phyloP scores from a whole-genome alignment of 2,888 invertebrate species.

The Drosophila rubida region DNA sequence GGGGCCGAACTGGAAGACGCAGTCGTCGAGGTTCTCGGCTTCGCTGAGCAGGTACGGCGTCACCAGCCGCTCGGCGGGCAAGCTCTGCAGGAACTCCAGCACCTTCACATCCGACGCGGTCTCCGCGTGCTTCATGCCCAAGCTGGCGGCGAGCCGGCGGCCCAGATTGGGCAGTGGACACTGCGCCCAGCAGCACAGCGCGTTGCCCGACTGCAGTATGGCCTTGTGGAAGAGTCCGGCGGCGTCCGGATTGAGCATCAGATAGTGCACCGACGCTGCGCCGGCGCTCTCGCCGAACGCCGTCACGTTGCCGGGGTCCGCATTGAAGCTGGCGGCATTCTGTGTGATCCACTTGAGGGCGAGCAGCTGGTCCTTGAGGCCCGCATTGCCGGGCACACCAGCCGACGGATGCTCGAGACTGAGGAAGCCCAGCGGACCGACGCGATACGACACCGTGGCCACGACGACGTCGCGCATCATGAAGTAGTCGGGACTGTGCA shows the following conservation, averaged over 20 bases:
- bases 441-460: slow-evolving; percentile 85
- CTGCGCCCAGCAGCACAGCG: slow-evolving; percentile 77
- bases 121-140: slow-evolving; percentile 72
- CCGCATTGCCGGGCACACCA: slow-evolving; percentile 86
- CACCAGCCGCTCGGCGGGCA: slow-evolving; percentile 63
- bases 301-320: slow-evolving; percentile 85
- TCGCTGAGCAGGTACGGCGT: slow-evolving; percentile 73
- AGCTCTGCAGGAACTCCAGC: slow-evolving; percentile 57
- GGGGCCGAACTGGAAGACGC: slow-evolving; percentile 82
- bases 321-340: slow-evolving; percentile 85
- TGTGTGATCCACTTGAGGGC: slow-evolving; percentile 85
- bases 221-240: slow-evolving; percentile 83
- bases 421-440: slow-evolving; percentile 85
- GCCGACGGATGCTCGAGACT: slow-evolving; percentile 84
- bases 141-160: slow-evolving; percentile 71
- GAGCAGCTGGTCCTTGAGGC: slow-evolving; percentile 86
- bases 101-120: slow-evolving; percentile 65
- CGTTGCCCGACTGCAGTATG: slow-evolving; percentile 82
- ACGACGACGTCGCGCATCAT: slow-evolving; percentile 85
- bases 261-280: slow-evolving; percentile 84
- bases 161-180: slow-evolving; percentile 64
- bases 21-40: slow-evolving; percentile 70
- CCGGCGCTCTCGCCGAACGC: slow-evolving; percentile 86
- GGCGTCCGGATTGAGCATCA: slow-evolving; percentile 85
- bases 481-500: slow-evolving; percentile 85